Evolutionary conservation across 2,113 vertebrate genomes (phyloP), one percentile per base, ranked within the genome.

Genomic region (Crotalus viridis): DNA sequence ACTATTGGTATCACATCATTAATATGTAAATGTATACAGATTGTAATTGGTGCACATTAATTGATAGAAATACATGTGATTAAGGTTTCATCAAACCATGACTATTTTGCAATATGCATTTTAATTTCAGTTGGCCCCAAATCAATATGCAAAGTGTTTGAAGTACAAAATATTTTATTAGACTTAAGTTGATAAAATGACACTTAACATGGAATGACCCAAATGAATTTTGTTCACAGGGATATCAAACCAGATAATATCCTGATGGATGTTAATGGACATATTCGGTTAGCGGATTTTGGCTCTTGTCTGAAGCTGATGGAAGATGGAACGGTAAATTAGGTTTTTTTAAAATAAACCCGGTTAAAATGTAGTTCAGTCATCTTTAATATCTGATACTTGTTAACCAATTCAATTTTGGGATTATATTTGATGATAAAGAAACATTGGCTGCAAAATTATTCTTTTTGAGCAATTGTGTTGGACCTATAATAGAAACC

Each of bases 181-280:
- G 26, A 85, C 2, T 51, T 61, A 46, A 74, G 26, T 4, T 19
- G 10, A 55, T 57, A 57, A 48, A 85, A 89, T 85, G 5, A 46
- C 21, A 64, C 28, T 74, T 74, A 46, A 43, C 2, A 88, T 69
- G 33, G 51, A 89, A 57, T 92, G 46, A 93, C 55, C 21, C 88
- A 52, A 88, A 91, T 92, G 5, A 90, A 7, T 97, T 94, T 95
- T 12, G 91, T 96, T 97, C 97, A 90, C 97, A 99, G 99, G 96
- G 99, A 99, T 97, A 99, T 99, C 94, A 99, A 99, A 94, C 99
- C 99, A 88, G 99, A 99, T 97, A 99, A 99, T 97, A 99, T 99
- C 95, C 97, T 99, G 95, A 97, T 99, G 98, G 99, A 99, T 97
- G 98, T 99, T 98, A 99, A 99, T 74, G 99, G 99, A 94, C 99